Conservation (phyloP, 2,113 vertebrate genomes). For the Murina feae region DNA sequence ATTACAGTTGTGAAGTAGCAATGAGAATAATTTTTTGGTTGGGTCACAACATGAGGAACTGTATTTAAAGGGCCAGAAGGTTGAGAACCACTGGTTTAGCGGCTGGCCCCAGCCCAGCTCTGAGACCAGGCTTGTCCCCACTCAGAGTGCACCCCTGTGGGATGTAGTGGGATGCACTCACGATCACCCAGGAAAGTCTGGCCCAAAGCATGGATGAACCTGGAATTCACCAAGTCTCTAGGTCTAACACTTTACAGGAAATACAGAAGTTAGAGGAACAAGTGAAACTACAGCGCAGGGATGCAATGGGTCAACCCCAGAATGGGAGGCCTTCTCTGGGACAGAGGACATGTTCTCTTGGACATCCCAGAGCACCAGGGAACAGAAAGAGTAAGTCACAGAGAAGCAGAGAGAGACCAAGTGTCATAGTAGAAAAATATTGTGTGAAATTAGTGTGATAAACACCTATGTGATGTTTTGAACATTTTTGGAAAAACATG, state of each 20-base stretch:
- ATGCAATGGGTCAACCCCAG: background rate
- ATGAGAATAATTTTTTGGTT: too few relatives aligned
- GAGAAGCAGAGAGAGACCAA: too few relatives aligned
- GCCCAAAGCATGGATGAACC: background rate
- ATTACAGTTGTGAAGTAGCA: too few relatives aligned
- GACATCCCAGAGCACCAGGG: background rate
- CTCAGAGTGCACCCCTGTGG: rapidly evolving
- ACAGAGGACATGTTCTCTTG: background rate
- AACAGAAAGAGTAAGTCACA: too few relatives aligned
- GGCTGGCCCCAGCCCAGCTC: too few relatives aligned
- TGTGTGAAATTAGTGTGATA: too few relatives aligned
- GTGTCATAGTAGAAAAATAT: too few relatives aligned
- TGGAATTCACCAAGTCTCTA: background rate
- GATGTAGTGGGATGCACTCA: background rate
- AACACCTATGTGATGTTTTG: too few relatives aligned
- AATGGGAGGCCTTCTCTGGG: background rate
- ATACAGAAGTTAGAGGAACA: background rate
- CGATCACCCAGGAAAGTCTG: background rate
- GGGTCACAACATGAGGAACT: too few relatives aligned
- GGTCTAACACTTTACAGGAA: background rate
- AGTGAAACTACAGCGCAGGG: background rate
- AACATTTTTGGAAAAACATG: too few relatives aligned
- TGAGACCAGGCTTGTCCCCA: background rate
- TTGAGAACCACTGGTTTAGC: too few relatives aligned
- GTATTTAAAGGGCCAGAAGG: too few relatives aligned